Evolutionary conservation across 2,888 invertebrate genomes (phyloP).

Genomic region (Oeneis ivallda): DNA sequence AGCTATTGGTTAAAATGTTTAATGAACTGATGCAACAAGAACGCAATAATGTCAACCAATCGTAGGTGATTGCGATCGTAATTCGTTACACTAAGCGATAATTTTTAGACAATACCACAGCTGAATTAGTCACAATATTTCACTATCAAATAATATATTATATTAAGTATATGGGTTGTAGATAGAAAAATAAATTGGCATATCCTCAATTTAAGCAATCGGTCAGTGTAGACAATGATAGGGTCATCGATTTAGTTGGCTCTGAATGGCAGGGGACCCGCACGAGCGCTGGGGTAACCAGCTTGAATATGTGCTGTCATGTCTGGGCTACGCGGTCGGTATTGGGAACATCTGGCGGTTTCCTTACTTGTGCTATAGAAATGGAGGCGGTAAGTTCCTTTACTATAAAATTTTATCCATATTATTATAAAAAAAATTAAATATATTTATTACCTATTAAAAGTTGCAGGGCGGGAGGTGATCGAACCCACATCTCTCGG

Average conservation of each 20-base stretch:
- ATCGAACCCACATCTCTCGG: no score
- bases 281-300: constrained; percentile 88
- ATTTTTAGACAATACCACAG: no score
- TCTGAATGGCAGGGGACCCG: constrained; percentile 59
- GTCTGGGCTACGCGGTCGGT: constrained; percentile 92
- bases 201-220: constrained; percentile 56
- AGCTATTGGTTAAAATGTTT: no score
- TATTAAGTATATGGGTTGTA: constrained; percentile 9
- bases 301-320: constrained; percentile 89
- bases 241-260: constrained; percentile 44
- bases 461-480: no score
- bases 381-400: constrained; percentile 87
- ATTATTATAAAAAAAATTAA: background rate
- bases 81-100: no score
- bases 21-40: no score
- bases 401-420: background rate
- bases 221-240: constrained; percentile 29
- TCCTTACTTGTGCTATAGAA: constrained; percentile 92
- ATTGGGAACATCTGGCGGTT: constrained; percentile 94
- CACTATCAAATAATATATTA: constrained; percentile 4
- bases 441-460: no score
- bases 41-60: no score
- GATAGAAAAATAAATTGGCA: constrained; percentile 44
- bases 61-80: no score
- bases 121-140: background rate